Conservation (phyloP, 1,140 invertebrate species). For the Listronotus bonariensis region DNA sequence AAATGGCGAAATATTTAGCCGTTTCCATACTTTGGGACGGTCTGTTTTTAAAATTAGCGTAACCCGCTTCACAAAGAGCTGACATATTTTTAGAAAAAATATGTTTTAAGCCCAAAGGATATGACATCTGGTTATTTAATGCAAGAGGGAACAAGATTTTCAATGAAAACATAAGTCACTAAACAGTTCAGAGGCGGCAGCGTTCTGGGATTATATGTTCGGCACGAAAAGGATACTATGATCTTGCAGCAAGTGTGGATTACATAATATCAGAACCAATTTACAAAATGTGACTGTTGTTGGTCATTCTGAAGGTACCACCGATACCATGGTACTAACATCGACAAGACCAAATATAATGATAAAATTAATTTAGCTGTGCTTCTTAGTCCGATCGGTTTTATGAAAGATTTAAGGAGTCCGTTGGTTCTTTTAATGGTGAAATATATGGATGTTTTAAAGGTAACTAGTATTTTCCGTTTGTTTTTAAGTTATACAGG, state of each 20-base stretch:
- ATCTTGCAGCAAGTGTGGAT: constrained; percentile 67
- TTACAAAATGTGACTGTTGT: constrained; percentile 60
- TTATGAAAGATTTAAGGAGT: constrained; percentile 41
- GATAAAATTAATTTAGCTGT: constrained; percentile 60
- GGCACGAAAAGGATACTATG: constrained; percentile 71
- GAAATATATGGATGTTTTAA: constrained; percentile 6
- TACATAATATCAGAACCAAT: constrained; percentile 61
- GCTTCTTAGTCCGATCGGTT: constrained; percentile 64
- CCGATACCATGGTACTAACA: constrained; percentile 60
- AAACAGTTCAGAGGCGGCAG: no score
- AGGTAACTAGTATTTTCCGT: constrained; percentile 12
- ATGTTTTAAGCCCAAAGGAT: no score
- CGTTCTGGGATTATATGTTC: no score
- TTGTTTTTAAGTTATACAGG: no score
- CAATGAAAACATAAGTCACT: no score
- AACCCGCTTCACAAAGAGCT: no score
- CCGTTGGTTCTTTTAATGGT: constrained; percentile 6
- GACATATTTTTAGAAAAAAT: no score
- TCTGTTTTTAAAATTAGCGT: no score
- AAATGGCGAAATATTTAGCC: no score
- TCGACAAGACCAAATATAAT: constrained; percentile 61
- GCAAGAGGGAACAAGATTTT: no score
- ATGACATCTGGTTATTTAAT: no score
- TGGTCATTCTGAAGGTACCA: constrained; percentile 65
- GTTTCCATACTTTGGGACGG: no score